Conservation (phyloP, 2,888 invertebrate genomes). For the Cephus pulcher region DNA sequence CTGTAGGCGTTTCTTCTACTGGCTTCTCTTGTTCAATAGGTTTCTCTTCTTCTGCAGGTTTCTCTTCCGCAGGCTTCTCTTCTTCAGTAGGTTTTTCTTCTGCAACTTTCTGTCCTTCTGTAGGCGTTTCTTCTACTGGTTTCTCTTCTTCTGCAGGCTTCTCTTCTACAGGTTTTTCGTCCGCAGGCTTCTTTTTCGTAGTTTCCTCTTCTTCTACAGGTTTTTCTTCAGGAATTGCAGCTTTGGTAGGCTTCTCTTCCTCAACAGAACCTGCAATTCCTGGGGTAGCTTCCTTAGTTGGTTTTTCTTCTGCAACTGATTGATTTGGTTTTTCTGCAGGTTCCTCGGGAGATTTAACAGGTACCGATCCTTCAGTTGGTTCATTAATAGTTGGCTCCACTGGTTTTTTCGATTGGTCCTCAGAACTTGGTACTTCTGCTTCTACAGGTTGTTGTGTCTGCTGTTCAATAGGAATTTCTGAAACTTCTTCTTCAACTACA, state of each 20-base stretch:
- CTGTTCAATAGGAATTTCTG: constrained; percentile 11
- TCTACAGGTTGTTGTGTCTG: constrained; percentile 22
- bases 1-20: neutral
- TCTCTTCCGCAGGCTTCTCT: neutral
- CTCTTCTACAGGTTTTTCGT: constrained; percentile 9
- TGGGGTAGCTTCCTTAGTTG: too few relatives aligned
- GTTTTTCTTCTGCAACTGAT: constrained; percentile 21
- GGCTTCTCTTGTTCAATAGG: neutral
- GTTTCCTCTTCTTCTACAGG: constrained; percentile 5
- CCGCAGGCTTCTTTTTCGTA: constrained; percentile 8
- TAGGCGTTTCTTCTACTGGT: neutral
- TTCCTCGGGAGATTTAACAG: constrained; percentile 21
- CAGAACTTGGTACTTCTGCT: constrained; percentile 15
- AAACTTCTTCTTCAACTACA: too few relatives aligned
- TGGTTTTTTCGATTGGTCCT: constrained; percentile 14
- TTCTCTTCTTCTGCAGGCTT: neutral
- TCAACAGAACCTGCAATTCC: neutral
- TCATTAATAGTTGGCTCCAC: constrained; percentile 9
- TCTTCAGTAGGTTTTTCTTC: neutral
- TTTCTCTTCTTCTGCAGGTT: neutral
- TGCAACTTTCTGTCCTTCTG: neutral
- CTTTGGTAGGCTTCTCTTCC: neutral
- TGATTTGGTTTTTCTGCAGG: constrained; percentile 24
- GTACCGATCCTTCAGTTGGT: constrained; percentile 1
- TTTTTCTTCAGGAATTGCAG: neutral